These are phyloP conservation scores for Eulimnadia texana DNA, from an alignment of 1,140 invertebrate species.

Conservation along the genomic window DNA sequence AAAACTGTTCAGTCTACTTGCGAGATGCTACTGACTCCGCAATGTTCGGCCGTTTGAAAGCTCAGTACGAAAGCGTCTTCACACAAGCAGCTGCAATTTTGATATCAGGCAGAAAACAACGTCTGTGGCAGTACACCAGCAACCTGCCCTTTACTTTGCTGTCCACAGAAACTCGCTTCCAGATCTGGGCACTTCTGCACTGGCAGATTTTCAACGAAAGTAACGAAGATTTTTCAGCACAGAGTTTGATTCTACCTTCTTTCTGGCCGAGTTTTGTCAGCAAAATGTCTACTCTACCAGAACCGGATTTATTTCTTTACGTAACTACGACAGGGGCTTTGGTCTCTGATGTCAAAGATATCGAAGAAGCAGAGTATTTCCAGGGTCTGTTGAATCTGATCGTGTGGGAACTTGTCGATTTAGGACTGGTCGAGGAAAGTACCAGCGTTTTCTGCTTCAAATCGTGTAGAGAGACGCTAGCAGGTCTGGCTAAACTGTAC, in stretches of 20 bases:
- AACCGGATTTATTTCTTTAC: not conserved
- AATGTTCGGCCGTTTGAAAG: conserved; percentile 43
- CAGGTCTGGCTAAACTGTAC: not conserved
- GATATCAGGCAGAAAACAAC: conserved; percentile 52
- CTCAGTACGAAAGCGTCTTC: conserved; percentile 59
- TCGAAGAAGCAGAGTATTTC: not conserved
- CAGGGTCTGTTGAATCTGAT: not conserved
- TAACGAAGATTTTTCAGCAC: not conserved
- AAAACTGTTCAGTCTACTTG: conserved; percentile 32
- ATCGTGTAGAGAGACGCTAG: not conserved
- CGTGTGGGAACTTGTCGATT: not conserved
- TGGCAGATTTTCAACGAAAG: conserved; percentile 5
- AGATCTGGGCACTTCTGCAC: conserved; percentile 26
- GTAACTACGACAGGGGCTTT: not conserved
- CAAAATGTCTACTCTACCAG: not conserved
- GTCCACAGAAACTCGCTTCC: conserved; percentile 50
- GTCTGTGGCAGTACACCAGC: conserved; percentile 69
- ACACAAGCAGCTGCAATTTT: conserved; percentile 50
- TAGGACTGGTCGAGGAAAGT: not conserved
- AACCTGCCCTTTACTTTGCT: conserved; percentile 55
- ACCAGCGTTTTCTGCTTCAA: not conserved
- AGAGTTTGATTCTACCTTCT: not conserved
- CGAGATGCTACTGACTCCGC: conserved; percentile 29
- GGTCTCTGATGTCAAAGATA: not conserved
- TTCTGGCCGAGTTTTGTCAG: not conserved